Conservation (phyloP, 2,797 vertebrate species). For the Acipenser oxyrinchus region DNA sequence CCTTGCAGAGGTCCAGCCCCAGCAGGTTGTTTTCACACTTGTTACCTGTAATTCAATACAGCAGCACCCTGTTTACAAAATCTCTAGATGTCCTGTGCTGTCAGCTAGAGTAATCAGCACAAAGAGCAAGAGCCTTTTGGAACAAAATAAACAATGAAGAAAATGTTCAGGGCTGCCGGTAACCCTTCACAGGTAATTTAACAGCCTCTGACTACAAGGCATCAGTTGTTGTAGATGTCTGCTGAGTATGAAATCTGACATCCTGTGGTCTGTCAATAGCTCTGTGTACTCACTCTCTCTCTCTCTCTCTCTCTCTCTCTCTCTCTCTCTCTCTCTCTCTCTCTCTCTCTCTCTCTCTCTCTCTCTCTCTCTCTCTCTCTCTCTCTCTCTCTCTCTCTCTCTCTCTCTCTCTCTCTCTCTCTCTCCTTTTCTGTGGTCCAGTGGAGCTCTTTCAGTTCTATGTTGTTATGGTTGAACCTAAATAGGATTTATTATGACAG, state of each 20-base stretch:
- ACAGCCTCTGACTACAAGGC: conserved; percentile 55
- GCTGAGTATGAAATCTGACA: conserved; percentile 56
- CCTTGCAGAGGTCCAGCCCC: conserved; percentile 36
- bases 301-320: conserved; percentile 16
- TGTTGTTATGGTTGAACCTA: conserved; percentile 21
- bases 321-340: conserved; percentile 12
- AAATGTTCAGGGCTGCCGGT: conserved; percentile 56
- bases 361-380: conserved; percentile 25
- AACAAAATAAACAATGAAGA: conserved; percentile 63
- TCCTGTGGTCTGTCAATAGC: conserved; percentile 46
- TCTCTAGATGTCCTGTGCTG: conserved; percentile 61
- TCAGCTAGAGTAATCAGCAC: conserved; percentile 57
- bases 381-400: conserved; percentile 13
- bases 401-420: conserved; percentile 26
- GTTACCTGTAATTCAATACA: conserved; percentile 59
- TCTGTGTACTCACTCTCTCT: conserved; percentile 32
- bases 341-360: conserved; percentile 26
- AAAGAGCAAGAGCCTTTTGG: conserved; percentile 55
- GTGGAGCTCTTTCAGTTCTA: conserved; percentile 22
- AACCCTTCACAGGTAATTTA: conserved; percentile 62
- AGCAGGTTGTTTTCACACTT: conserved; percentile 55
- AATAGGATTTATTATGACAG: conserved; percentile 33
- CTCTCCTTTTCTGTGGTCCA: conserved; percentile 31
- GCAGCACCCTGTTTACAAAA: conserved; percentile 52
- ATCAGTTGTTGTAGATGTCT: conserved; percentile 52